Evolutionary conservation across 2,113 vertebrate genomes (phyloP).

Genomic region (Campylorhamphus procurvoides): DNA sequence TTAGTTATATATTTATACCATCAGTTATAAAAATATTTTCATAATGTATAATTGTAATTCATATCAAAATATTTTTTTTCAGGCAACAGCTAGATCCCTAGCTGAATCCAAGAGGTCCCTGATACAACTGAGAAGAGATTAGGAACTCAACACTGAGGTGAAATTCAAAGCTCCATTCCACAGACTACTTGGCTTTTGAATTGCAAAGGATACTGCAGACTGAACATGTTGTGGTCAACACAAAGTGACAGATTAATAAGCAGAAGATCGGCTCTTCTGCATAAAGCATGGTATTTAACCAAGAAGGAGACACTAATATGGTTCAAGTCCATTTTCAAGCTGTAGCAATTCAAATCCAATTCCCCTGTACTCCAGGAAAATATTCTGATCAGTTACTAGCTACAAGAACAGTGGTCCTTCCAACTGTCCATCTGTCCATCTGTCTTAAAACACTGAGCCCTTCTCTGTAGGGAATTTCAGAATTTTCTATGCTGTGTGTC

Average conservation of each 20-base stretch:
- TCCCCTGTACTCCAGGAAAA: neutral
- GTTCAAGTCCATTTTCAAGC: neutral
- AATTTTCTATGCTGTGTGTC: neutral
- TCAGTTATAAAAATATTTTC: neutral
- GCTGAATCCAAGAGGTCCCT: neutral
- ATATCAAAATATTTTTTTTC: neutral
- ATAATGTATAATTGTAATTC: neutral
- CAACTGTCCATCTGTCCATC: neutral
- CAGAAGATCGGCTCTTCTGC: neutral
- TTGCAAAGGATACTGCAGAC: neutral
- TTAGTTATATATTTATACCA: neutral
- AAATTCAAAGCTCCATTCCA: neutral
- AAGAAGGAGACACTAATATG: neutral
- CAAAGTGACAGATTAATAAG: neutral
- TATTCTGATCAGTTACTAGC: neutral
- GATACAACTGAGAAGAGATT: neutral
- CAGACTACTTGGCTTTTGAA: neutral
- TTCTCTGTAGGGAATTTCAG: neutral
- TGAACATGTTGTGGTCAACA: neutral
- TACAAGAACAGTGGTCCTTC: neutral
- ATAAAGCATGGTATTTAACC: neutral
- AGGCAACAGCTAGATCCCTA: neutral
- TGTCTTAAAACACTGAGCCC: neutral
- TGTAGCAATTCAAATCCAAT: neutral
- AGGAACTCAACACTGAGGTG: neutral